These are phyloP conservation scores for Digitonthophagus gazella DNA, from an alignment of 2,888 invertebrate species.

Conservation along the genomic window DNA sequence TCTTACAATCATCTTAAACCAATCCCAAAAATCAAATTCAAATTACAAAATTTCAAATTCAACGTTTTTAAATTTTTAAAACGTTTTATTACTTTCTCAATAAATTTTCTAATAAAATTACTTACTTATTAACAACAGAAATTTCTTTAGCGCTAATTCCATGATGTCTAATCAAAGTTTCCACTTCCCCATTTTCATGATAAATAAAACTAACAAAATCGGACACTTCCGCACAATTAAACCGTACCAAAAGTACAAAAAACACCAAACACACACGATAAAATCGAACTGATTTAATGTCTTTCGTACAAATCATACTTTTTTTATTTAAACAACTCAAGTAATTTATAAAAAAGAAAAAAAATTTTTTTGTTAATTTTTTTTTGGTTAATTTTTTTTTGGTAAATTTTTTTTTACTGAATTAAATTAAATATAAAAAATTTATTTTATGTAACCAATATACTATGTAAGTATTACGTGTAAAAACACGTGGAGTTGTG, in stretches of 20 bases:
- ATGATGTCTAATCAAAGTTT: conserved; percentile 62
- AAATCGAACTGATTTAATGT: not conserved
- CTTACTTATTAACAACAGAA: conserved; percentile 59
- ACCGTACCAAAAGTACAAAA: conserved; percentile 12
- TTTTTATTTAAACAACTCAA: too few species aligned
- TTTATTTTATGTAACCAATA: not conserved
- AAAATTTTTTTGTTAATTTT: not conserved
- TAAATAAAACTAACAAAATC: conserved; percentile 67
- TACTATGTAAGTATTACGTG: not conserved
- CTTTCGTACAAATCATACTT: not conserved
- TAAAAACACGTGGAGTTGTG: not conserved
- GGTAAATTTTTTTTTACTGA: not conserved
- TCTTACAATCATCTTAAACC: too few species aligned
- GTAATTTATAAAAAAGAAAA: too few species aligned
- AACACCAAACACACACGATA: conserved; percentile 8
- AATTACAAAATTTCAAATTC: too few species aligned
- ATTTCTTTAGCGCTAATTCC: conserved; percentile 69
- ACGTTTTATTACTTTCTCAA: too few species aligned
- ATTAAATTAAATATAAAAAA: too few species aligned
- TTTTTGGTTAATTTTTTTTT: not conserved
- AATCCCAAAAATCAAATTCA: too few species aligned
- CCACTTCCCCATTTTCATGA: conserved; percentile 69
- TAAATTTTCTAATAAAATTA: conserved; percentile 28
- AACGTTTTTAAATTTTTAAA: too few species aligned
- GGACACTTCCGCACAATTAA: conserved; percentile 44